Percentiles rank a stretch among this genome's conserved stretches.
Evolutionary conservation across 2,888 invertebrate species (phyloP).

Genomic region (Sphecodes monilicornis): DNA sequence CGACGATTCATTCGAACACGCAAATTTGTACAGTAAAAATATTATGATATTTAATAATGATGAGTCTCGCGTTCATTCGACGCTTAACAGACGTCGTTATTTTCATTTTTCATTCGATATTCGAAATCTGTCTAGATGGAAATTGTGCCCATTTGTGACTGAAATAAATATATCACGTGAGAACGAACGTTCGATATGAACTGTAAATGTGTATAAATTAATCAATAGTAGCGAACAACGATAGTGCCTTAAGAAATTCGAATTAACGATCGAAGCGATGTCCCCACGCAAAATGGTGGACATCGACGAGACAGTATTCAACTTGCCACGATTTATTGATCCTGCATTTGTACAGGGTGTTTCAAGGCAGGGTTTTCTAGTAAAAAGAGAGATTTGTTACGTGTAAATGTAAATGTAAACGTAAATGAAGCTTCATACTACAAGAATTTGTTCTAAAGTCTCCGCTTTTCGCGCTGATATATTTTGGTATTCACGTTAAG

Average conservation of each 20-base stretch:
- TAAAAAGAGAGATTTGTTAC: background rate
- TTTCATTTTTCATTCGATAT: background rate
- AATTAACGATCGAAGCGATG: constrained; percentile 43
- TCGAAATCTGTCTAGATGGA: background rate
- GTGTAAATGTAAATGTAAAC: background rate
- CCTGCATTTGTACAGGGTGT: constrained; percentile 21
- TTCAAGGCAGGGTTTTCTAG: background rate
- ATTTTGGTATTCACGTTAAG: background rate
- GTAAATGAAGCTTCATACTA: background rate
- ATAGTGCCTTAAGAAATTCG: constrained; percentile 39
- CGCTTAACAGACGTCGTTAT: background rate
- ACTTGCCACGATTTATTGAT: constrained; percentile 17
- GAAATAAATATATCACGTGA: background rate
- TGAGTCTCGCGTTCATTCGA: too few species aligned
- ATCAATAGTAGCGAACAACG: background rate
- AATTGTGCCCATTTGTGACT: background rate
- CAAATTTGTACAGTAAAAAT: background rate
- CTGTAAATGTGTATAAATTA: constrained; percentile 47
- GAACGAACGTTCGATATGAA: constrained; percentile 19
- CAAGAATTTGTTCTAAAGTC: background rate
- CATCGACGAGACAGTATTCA: constrained; percentile 22
- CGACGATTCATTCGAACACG: background rate
- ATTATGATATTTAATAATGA: background rate
- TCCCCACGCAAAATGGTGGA: background rate
- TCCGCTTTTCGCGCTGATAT: background rate